phyloP scores from a whole-genome alignment of 2,888 invertebrate genomes.

The Mylabris sibirica region DNA sequence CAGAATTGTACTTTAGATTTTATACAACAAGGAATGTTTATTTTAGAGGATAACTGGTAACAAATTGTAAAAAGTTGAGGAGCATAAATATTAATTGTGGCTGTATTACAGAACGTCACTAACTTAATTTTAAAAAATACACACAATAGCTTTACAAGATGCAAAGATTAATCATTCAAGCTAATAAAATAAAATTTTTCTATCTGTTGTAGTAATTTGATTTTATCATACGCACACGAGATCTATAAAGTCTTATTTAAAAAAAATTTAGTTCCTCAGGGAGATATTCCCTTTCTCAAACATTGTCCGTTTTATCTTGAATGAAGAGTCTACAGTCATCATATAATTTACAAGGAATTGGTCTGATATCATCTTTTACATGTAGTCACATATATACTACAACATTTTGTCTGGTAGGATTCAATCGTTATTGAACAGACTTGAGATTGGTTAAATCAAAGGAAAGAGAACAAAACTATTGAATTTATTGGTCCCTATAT shows the following conservation, averaged over 20 bases:
- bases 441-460: neutral
- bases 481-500: slow-evolving; percentile 29
- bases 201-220: neutral
- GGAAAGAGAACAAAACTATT: slow-evolving; percentile 10
- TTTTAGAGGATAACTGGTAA: neutral
- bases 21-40: too few species aligned
- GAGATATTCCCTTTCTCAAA: too few species aligned
- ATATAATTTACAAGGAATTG: neutral
- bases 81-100: neutral
- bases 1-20: neutral
- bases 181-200: neutral
- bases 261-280: neutral
- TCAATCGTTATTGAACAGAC: neutral
- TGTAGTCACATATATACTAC: neutral
- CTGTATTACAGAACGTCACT: neutral
- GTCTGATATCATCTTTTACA: neutral
- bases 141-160: neutral
- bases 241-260: neutral
- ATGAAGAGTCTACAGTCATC: neutral
- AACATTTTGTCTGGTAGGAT: neutral
- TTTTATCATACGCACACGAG: neutral
- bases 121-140: neutral
- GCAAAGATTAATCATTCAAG: neutral
- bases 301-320: neutral
- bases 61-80: neutral